Evolutionary conservation across 2,797 vertebrate species (phyloP), one percentile per base, ranked within the genome.

Genomic region (Danionella dracula): DNA sequence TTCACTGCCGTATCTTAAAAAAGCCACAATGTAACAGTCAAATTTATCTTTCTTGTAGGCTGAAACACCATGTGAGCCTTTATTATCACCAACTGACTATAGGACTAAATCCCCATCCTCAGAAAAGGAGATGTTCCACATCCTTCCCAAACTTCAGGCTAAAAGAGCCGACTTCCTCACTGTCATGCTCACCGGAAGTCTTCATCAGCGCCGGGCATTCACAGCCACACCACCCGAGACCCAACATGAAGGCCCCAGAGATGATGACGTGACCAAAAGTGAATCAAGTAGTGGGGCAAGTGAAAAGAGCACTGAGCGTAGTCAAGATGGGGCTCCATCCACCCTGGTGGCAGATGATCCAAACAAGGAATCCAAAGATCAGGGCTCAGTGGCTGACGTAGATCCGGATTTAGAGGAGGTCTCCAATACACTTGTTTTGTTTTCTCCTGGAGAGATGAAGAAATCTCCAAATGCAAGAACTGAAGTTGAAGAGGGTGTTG

Each of bases 391-490:
- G 7, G 93, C 91, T 1, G 96, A 97, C 0, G 91, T 89, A 8
- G 96, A 97, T 81, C 85, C 92, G 11, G 96, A 99, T 76, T 80
- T 92, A n/a, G 96, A 99, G 77, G 97, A 99, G 11, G 93, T 91
- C 41, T 98, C 96, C 5, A 97, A 94, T 84, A 99, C 97, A 1
- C 87, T 99, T 9, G 94, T 99, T 68, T 89, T 98, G 9, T 96
- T 99, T 79, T 99, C 97, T 6, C 97, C 96, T 0, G 96, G 94
- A 5, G 96, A 99, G 82, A 85, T 92, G 72, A 93, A 93, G 32
- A 97, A 94, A 74, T 97, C 94, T 46, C 93, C 92, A 0, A 88
- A 89, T 58, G 89, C 89, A 21, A 82, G 70, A 45, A 82, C 88
- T 0, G 96, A 97, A 45, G 84, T 82, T 0, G 94, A 95, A 66